phyloP scores from a whole-genome alignment of 2,888 invertebrate species.

The Bembecia ichneumoniformis region DNA sequence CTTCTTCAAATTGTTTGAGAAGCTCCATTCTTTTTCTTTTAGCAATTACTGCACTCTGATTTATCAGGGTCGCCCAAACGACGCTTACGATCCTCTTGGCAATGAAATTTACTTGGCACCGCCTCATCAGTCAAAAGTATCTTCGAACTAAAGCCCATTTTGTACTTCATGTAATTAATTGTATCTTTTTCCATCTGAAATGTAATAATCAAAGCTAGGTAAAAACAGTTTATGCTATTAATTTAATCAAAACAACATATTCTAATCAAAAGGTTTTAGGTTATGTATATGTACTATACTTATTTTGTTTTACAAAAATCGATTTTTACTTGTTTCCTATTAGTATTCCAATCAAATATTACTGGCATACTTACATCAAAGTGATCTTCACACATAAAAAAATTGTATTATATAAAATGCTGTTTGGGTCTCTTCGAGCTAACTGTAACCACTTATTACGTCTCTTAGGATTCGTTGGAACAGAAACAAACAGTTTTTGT shows the following conservation, averaged over 20 bases:
- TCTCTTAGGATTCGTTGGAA: too few species aligned
- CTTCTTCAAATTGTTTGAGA: neutral
- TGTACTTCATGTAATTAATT: constrained; percentile 4
- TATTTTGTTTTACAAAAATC: too few species aligned
- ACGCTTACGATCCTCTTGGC: constrained; percentile 5
- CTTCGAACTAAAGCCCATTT: constrained; percentile 4
- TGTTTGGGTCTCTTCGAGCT: too few species aligned
- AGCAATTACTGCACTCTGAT: neutral
- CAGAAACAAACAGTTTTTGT: constrained; percentile 7
- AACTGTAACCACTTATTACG: too few species aligned
- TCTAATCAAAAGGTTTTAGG: neutral
- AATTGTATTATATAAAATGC: too few species aligned
- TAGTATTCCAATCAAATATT: too few species aligned
- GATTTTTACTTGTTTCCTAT: too few species aligned
- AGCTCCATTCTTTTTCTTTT: neutral
- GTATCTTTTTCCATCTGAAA: constrained; percentile 4
- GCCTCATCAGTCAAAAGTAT: constrained; percentile 4
- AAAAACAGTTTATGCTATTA: too few species aligned
- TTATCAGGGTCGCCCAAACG: neutral
- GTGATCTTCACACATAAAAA: constrained; percentile 9
- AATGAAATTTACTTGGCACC: constrained; percentile 7
- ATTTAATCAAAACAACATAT: too few species aligned
- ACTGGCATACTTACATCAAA: too few species aligned
- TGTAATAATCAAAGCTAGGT: neutral
- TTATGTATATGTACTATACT: neutral